A percentile compares a stretch with the other conserved stretches of the same genome.
Conservation (phyloP, 2,888 invertebrate species). For the Metallyticus violacea region DNA sequence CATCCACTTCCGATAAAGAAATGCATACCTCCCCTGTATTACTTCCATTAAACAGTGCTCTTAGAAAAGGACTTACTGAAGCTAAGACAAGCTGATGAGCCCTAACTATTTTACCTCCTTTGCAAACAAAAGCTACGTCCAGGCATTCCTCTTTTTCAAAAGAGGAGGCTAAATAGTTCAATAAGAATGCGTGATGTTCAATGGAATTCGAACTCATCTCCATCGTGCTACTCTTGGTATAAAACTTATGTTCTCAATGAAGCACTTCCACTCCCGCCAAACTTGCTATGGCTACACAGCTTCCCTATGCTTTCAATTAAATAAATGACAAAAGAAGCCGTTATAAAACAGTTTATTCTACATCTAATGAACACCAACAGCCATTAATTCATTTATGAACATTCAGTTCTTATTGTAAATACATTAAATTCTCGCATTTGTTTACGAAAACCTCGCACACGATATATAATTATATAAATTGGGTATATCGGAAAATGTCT, state of each 20-base stretch:
- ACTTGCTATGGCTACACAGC: not conserved
- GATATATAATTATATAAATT: too few species aligned
- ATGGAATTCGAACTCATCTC: not conserved
- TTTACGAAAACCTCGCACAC: too few species aligned
- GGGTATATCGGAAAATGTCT: too few species aligned
- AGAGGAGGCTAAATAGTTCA: not conserved
- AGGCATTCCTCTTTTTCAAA: not conserved
- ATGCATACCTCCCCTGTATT: not conserved
- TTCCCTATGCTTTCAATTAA: too few species aligned
- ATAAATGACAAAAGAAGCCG: too few species aligned
- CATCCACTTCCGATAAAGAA: not conserved
- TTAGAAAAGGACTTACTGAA: not conserved
- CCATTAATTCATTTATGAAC: too few species aligned
- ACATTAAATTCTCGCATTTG: too few species aligned
- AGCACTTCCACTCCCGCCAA: not conserved
- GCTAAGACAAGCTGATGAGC: not conserved
- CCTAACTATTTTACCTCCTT: not conserved
- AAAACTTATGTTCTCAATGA: too few species aligned
- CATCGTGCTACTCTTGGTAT: not conserved
- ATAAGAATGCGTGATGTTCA: not conserved
- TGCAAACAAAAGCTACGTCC: not conserved
- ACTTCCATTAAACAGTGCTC: not conserved
- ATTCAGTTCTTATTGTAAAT: too few species aligned
- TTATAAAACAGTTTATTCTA: too few species aligned
- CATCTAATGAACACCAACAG: too few species aligned